These are phyloP conservation scores for Microtus pennsylvanicus DNA, from an alignment of 2,113 vertebrate genomes.

Conservation along the genomic window DNA sequence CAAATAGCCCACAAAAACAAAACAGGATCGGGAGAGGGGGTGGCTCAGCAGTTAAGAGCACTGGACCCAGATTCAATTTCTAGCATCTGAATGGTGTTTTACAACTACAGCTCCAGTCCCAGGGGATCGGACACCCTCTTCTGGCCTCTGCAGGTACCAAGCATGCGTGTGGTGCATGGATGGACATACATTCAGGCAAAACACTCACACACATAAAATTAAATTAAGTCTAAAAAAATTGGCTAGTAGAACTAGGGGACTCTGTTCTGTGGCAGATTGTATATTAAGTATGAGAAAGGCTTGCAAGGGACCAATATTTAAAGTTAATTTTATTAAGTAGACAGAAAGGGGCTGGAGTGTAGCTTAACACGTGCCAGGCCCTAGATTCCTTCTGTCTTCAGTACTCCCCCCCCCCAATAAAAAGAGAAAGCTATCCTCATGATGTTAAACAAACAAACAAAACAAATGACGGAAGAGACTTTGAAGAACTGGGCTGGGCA, in stretches of 20 bases:
- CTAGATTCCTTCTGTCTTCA: neutral
- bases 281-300: neutral
- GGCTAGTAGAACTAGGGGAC: neutral
- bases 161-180: neutral
- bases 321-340: constrained; percentile 33
- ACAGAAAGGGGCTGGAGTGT: neutral
- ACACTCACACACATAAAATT: neutral
- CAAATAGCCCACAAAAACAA: neutral
- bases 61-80: neutral
- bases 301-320: neutral
- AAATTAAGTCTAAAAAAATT: neutral
- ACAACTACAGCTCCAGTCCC: neutral
- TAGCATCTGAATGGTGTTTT: neutral
- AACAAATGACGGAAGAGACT: neutral
- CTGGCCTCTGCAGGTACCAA: neutral
- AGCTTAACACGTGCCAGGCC: neutral
- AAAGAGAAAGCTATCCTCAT: neutral
- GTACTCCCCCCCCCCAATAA: too few relatives aligned
- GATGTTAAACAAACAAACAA: neutral
- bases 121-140: neutral
- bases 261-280: too few relatives aligned
- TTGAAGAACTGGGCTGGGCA: neutral
- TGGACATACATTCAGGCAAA: neutral
- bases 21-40: neutral
- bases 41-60: neutral